Conservation (phyloP, 2,888 invertebrate species). For the Cyaniris semiargus region DNA sequence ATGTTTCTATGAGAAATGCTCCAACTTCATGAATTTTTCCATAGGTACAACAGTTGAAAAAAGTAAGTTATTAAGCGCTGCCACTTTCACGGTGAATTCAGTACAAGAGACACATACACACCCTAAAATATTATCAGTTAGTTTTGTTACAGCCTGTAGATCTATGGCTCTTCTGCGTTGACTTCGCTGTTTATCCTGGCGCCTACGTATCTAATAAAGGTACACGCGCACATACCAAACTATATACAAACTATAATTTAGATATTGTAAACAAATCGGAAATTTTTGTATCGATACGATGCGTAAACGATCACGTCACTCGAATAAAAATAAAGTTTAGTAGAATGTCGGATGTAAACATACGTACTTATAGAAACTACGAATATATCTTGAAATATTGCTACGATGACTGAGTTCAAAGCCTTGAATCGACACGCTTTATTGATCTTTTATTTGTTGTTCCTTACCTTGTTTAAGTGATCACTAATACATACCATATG, state of each 20-base stretch:
- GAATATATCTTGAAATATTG: constrained; percentile 24
- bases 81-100: too few species aligned
- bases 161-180: not conserved
- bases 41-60: too few species aligned
- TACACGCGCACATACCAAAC: not conserved
- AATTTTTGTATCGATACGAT: constrained; percentile 8
- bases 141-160: too few species aligned
- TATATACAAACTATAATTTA: constrained; percentile 1
- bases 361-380: constrained; percentile 11
- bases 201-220: not conserved
- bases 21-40: too few species aligned
- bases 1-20: too few species aligned
- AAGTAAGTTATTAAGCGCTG: too few species aligned
- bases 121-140: too few species aligned
- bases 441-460: constrained; percentile 26
- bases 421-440: constrained; percentile 12
- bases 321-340: constrained; percentile 36
- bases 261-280: not conserved
- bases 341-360: constrained; percentile 42
- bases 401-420: constrained; percentile 8
- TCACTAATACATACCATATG: constrained; percentile 17
- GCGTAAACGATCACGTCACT: constrained; percentile 18
- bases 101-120: too few species aligned
- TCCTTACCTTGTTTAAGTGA: constrained; percentile 18
- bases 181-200: not conserved